These are phyloP conservation scores for Agriopis aurantiaria DNA, from an alignment of 2,888 invertebrate genomes.

Conservation along the genomic window DNA sequence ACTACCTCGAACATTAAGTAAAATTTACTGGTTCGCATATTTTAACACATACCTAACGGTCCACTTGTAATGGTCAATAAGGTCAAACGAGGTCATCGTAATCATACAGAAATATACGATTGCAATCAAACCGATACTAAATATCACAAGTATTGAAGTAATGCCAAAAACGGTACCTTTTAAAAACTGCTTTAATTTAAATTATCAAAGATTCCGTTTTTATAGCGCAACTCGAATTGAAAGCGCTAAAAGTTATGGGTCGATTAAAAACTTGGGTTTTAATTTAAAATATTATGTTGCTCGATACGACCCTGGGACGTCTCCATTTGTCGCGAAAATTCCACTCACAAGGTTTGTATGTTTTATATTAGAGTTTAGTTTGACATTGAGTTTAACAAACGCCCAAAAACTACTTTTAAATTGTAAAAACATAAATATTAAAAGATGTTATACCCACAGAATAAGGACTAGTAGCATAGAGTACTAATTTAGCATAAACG, in stretches of 20 bases:
- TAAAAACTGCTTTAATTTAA: constrained; percentile 49
- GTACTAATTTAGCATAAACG: no score
- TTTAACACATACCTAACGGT: constrained; percentile 43
- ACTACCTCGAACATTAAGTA: constrained; percentile 18
- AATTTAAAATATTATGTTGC: constrained; percentile 44
- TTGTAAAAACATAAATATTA: background rate
- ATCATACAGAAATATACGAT: constrained; percentile 48
- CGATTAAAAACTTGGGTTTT: constrained; percentile 49
- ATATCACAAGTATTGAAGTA: constrained; percentile 43
- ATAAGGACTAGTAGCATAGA: no score
- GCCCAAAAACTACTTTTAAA: background rate
- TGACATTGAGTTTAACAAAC: background rate
- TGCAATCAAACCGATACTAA: constrained; percentile 31
- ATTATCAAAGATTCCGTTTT: constrained; percentile 47
- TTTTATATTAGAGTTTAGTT: constrained; percentile 35
- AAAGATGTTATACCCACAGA: background rate
- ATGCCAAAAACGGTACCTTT: constrained; percentile 49
- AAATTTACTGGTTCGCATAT: constrained; percentile 35
- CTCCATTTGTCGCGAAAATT: constrained; percentile 49
- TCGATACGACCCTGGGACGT: constrained; percentile 40
- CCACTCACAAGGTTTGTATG: constrained; percentile 37
- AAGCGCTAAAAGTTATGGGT: constrained; percentile 52
- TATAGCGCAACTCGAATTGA: constrained; percentile 39
- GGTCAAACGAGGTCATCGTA: constrained; percentile 57
- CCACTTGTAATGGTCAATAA: constrained; percentile 50